Percentiles rank a stretch among this genome's conserved stretches.
These are phyloP conservation scores for Zaprionus vittiger DNA, from an alignment of 1,140 invertebrate genomes.

Conservation along the genomic window DNA sequence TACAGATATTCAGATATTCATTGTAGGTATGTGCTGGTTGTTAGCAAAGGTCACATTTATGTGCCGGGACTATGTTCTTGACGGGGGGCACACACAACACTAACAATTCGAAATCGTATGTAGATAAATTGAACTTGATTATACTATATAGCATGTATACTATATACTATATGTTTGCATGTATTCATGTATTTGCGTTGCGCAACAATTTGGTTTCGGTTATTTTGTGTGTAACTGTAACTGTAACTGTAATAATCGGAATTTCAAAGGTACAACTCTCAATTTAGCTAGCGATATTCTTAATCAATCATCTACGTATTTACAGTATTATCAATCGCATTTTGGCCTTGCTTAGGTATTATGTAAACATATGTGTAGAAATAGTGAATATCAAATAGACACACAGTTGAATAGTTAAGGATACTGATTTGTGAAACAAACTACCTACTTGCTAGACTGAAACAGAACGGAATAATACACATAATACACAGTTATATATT, in stretches of 20 bases:
- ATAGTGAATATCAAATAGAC: slow-evolving; percentile 26
- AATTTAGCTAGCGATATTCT: slow-evolving; percentile 44
- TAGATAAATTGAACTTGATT: slow-evolving; percentile 43
- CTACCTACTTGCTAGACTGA: slow-evolving; percentile 26
- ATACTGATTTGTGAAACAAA: not conserved
- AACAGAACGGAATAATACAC: not conserved
- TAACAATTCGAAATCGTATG: slow-evolving; percentile 50
- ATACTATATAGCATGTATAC: slow-evolving; percentile 33
- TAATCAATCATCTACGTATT: slow-evolving; percentile 38
- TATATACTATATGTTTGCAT: slow-evolving; percentile 29
- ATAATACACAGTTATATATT: not conserved
- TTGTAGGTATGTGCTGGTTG: slow-evolving; percentile 13
- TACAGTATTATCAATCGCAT: slow-evolving; percentile 34
- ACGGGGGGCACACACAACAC: slow-evolving; percentile 53
- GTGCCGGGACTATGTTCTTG: slow-evolving; percentile 46
- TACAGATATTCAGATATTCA: slow-evolving; percentile 29
- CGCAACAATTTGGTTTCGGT: slow-evolving; percentile 66
- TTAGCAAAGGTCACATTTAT: slow-evolving; percentile 57
- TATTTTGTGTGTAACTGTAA: slow-evolving; percentile 14
- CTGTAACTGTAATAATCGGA: slow-evolving; percentile 26
- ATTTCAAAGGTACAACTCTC: slow-evolving; percentile 76
- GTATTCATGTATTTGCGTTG: slow-evolving; percentile 43
- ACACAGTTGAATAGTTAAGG: slow-evolving; percentile 16
- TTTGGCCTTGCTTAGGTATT: slow-evolving; percentile 42
- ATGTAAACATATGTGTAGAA: slow-evolving; percentile 5